phyloP scores from a whole-genome alignment of 2,113 vertebrate genomes.

The Stigmatopora argus region DNA sequence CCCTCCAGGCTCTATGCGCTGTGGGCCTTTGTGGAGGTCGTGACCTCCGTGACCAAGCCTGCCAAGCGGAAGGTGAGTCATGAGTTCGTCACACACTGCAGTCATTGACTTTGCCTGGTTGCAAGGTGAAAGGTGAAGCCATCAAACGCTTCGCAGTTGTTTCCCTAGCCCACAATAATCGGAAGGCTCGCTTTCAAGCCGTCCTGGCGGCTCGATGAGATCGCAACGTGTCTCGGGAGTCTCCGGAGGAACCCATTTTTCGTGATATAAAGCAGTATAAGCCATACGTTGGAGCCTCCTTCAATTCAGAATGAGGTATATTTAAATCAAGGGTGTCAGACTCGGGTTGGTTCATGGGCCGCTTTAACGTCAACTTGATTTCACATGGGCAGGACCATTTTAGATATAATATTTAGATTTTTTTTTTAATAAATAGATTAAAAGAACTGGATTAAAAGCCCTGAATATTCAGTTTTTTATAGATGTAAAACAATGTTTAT shows the following conservation, averaged over 20 bases:
- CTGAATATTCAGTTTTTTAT: too few relatives aligned
- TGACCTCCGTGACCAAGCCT: conserved; percentile 54
- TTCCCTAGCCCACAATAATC: not conserved
- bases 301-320: too few relatives aligned
- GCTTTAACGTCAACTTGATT: too few relatives aligned
- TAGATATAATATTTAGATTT: too few relatives aligned
- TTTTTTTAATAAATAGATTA: too few relatives aligned
- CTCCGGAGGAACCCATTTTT: not conserved
- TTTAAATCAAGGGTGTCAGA: too few relatives aligned
- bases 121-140: conserved; percentile 16
- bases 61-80: conserved; percentile 66
- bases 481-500: too few relatives aligned
- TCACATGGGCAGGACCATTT: too few relatives aligned
- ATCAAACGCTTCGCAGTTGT: not conserved
- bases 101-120: conserved; percentile 13
- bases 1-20: conserved; percentile 59
- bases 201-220: not conserved
- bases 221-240: not conserved
- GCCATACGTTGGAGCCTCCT: too few relatives aligned
- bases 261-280: too few relatives aligned
- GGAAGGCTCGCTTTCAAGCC: not conserved
- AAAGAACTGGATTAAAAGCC: too few relatives aligned
- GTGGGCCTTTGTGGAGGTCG: conserved; percentile 58
- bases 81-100: conserved; percentile 30
- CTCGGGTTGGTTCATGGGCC: too few relatives aligned